Base-by-base conservation (phyloP, 1,140 invertebrate species). In the Oryzaephilus surinamensis region DNA sequence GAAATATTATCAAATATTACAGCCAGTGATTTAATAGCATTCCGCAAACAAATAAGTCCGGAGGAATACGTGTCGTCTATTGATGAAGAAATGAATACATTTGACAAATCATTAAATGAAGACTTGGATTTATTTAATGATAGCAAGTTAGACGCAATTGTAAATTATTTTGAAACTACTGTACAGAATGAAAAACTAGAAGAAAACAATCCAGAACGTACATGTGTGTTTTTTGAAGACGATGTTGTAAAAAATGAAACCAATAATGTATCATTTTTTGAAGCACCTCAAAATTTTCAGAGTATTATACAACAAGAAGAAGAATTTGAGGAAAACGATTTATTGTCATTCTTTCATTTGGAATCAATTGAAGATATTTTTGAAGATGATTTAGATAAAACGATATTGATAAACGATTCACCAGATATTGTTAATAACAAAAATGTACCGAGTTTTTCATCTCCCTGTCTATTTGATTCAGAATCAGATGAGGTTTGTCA, bases 271-370 rank as follows among this genome's bases (percentile, higher is more conserved):
- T 41, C 47, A 4, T 42, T 38, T 18, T 55, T 48, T 45, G 41
- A 52, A 32, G 37, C 51, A 3, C 55, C 55, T 1, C 48, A 48
- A 28, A 43, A 29, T 30, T 43, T 45, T 16, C 31, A 31, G 2
- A 46, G 39, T 7, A 11, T 54, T 21, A 12, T 50, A 18, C 28
- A 42, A 17, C 16, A 13, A 2, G 11, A 24, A 20, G 19, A 36
- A n/a, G 15, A 38, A 17, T 6, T 16, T 7, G 19, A 18, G 27
- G 16, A 24, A 13, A 17, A 41, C 0, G 14, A 35, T 10, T 4
- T 46, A 13, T 27, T 46, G 11, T 16, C 32, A 16, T 44, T 51
- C 32, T 51, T 51, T 17, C 48, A 34, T 24, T 10, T 51, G 2
- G 17, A 35, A 11, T 38, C 31, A 16, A 11, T 38, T 10, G 16